Base-by-base conservation (phyloP, 2,113 vertebrate species). In the Podiceps cristatus region DNA sequence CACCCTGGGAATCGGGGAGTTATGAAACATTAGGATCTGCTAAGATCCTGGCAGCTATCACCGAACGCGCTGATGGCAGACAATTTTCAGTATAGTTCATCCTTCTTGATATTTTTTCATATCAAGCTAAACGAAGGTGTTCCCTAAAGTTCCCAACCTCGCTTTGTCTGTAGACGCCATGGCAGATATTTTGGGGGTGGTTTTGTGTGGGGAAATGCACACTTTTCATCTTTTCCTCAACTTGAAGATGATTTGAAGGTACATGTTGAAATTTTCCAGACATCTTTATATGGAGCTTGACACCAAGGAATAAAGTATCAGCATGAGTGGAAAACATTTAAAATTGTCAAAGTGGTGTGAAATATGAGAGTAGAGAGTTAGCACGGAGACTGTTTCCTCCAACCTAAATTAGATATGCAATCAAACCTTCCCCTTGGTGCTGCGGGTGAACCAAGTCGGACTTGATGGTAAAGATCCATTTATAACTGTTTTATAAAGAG, bases 281-380 rank as follows among this genome's bases (percentile, higher is more conserved):
- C 47, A 12, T 74, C 66, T 90, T 88, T 64, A 53, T 55, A 12
- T n/a, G 31, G 55, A 63, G 60, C 49, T 71, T 93, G 64, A 81
- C 79, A 63, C 60, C 27, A 44, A 80, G 28, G 37, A 84, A 72
- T 56, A 81, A 90, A 84, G 56, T 50, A 92, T 88, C 79, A 68
- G 47, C 33, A 18, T 10, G 4, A 94, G 82, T 29, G 55, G 50
- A 90, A 85, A 58, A 58, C 40, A 60, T 68, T 72, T 49, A 59
- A 86, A 64, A 92, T 45, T 91, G 92, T 97, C 89, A 92, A 40
- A 60, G 40, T 56, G 66, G 79, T 91, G 86, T 93, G 96, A 96
- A 97, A 89, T 81, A 56, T 2, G 20, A 67, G 73, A 66, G 23
- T 5, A 75, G 73, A 88, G 37, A 60, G 44, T 86, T 88, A 94